These are phyloP conservation scores for Drosophila pseudoananassae DNA, from an alignment of 1,140 invertebrate genomes.

Conservation along the genomic window DNA sequence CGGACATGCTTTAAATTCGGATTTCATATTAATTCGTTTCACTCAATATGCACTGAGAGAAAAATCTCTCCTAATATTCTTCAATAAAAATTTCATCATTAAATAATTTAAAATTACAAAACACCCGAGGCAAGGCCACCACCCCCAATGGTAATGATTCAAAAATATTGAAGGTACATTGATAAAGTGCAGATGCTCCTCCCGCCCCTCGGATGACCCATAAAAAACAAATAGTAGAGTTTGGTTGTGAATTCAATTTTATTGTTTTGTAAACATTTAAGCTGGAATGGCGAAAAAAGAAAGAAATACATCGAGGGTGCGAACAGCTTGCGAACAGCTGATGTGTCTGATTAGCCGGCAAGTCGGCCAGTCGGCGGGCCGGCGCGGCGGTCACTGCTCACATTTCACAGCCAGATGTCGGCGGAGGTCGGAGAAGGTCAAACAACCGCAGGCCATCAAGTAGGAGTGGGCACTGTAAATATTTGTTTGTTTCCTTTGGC, in stretches of 20 bases:
- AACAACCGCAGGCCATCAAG: conserved; percentile 25
- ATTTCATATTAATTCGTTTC: neutral
- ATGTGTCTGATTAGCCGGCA: conserved; percentile 1
- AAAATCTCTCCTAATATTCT: neutral
- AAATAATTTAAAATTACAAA: neutral
- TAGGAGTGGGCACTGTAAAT: conserved; percentile 15
- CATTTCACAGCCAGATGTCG: conserved; percentile 48
- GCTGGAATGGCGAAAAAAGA: conserved; percentile 1
- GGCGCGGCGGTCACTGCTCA: conserved; percentile 8
- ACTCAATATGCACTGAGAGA: neutral
- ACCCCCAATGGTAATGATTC: no score
- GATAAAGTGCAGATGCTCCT: conserved; percentile 1
- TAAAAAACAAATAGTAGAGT: conserved; percentile 1
- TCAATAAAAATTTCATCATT: no score
- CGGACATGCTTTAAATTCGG: neutral
- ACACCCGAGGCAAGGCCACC: neutral
- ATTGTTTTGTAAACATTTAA: conserved; percentile 1
- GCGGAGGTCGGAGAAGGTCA: conserved; percentile 15
- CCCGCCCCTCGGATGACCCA: neutral
- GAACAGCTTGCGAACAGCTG: conserved; percentile 20
- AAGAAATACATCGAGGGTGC: conserved; percentile 3
- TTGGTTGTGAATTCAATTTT: conserved; percentile 3
- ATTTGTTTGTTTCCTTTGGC: conserved; percentile 37
- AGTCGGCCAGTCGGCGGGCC: neutral
- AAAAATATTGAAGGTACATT: neutral